Conservation (phyloP, 2,113 vertebrate genomes). For the Salvator merianae region DNA sequence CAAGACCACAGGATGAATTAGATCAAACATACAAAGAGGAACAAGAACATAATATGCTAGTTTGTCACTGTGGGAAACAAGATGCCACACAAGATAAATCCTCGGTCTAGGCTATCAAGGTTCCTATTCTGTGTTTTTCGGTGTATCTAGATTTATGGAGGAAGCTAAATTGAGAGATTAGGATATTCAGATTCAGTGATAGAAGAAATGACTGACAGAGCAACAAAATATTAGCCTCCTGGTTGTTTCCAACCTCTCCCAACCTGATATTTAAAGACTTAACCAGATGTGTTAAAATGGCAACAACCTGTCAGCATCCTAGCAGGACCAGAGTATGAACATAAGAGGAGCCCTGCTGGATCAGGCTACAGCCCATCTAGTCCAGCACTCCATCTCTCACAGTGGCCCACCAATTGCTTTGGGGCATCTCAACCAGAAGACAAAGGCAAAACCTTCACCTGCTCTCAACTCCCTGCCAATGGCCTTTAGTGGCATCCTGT, state of each 20-base stretch:
- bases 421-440: too few species aligned
- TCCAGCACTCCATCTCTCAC: too few species aligned
- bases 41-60: constrained; percentile 36
- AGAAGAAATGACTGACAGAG: not conserved
- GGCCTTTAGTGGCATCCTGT: too few species aligned
- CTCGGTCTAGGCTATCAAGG: not conserved
- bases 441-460: too few species aligned
- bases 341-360: too few species aligned
- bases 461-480: too few species aligned
- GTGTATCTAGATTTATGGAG: not conserved
- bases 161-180: not conserved
- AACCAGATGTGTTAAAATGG: too few species aligned
- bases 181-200: constrained; percentile 1
- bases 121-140: not conserved
- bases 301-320: too few species aligned
- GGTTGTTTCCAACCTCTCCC: not conserved
- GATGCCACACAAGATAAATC: not conserved
- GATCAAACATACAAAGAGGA: constrained; percentile 6
- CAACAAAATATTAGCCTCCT: not conserved
- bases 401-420: too few species aligned
- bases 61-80: not conserved
- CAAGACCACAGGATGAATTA: not conserved
- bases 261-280: not conserved
- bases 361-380: too few species aligned
- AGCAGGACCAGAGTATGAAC: too few species aligned